A percentile compares a stretch with the other conserved stretches of the same genome.
phyloP scores from a whole-genome alignment of 2,113 vertebrate species.

The Garra rufa region DNA sequence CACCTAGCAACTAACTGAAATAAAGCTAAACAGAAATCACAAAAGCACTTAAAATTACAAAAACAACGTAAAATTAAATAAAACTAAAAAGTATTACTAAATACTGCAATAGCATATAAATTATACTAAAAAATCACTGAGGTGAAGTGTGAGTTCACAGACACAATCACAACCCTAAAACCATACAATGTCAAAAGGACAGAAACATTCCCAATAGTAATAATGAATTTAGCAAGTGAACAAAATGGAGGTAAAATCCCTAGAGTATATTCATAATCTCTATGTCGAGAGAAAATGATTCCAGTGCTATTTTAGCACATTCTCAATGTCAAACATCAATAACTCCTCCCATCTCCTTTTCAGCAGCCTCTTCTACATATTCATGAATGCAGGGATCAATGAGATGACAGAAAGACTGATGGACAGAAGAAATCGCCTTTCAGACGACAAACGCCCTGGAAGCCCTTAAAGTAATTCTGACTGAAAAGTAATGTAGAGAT shows the following conservation, averaged over 20 bases:
- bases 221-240: neutral
- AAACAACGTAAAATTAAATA: neutral
- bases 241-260: neutral
- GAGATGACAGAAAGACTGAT: slow-evolving; percentile 74
- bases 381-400: slow-evolving; percentile 74
- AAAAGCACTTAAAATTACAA: neutral
- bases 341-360: slow-evolving; percentile 49
- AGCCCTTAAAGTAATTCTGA: neutral
- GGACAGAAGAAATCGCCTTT: slow-evolving; percentile 49
- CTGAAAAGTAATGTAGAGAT: slow-evolving; percentile 20
- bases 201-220: neutral
- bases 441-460: slow-evolving; percentile 40
- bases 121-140: neutral
- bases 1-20: too few species aligned
- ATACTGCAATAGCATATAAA: neutral
- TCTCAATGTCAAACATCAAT: slow-evolving; percentile 64
- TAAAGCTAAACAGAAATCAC: neutral
- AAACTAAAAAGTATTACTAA: neutral
- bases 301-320: slow-evolving; percentile 60
- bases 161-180: neutral
- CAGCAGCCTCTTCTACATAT: slow-evolving; percentile 67
- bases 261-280: slow-evolving; percentile 34
- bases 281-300: slow-evolving; percentile 58
- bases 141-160: neutral
- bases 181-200: neutral